Evolutionary conservation across 2,797 vertebrate species (phyloP).

Genomic region (Steatocranus sp.): DNA sequence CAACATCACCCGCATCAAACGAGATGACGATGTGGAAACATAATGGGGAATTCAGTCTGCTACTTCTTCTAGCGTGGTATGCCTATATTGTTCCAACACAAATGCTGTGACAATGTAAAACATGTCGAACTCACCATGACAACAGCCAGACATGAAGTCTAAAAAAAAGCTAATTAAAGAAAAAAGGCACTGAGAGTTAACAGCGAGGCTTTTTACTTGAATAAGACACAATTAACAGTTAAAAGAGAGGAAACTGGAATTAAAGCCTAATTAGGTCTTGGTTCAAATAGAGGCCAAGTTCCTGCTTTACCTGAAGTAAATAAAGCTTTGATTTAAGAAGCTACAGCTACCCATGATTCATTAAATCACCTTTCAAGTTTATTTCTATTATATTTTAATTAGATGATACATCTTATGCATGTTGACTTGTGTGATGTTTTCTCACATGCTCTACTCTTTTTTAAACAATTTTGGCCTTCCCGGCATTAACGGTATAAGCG

Average conservation of each 20-base stretch:
- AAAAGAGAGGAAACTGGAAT: background rate
- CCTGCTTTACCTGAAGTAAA: background rate
- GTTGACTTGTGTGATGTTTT: background rate
- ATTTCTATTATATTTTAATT: background rate
- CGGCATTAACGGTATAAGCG: background rate
- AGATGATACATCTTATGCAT: background rate
- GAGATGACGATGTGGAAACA: background rate
- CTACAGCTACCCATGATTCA: background rate
- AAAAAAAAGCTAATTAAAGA: background rate
- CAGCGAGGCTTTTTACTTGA: background rate
- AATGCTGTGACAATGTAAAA: background rate
- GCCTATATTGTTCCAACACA: background rate
- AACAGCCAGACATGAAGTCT: background rate
- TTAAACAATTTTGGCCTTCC: rapidly evolving
- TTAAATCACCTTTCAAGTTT: background rate
- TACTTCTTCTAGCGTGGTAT: background rate
- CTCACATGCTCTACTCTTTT: background rate
- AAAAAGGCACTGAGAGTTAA: background rate
- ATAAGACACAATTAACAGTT: background rate
- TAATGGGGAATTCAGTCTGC: background rate
- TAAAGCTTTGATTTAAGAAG: background rate
- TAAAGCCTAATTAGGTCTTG: background rate
- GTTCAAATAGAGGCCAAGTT: background rate
- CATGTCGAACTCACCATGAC: background rate
- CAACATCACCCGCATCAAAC: background rate